A percentile compares a stretch with the other conserved stretches of the same genome.
Evolutionary conservation across 2,888 invertebrate species (phyloP).

Genomic region (Cryptus armator): DNA sequence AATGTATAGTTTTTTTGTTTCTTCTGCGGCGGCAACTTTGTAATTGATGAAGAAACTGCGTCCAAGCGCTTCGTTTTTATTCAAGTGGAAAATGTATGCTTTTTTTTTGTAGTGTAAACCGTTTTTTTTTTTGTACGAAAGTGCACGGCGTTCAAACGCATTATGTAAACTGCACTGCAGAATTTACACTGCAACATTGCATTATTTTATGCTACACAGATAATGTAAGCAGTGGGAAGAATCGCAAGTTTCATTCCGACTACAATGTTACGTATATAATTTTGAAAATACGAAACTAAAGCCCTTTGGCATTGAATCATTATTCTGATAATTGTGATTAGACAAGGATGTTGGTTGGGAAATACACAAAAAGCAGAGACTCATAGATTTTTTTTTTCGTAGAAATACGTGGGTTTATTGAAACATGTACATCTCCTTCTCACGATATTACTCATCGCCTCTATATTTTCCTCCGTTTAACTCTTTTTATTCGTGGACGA

Average conservation of each 20-base stretch:
- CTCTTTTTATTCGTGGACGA: conserved; percentile 63
- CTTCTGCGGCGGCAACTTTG: too few relatives aligned
- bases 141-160: too few relatives aligned
- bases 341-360: conserved; percentile 44
- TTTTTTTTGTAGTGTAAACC: not conserved
- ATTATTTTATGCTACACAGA: too few relatives aligned
- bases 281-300: not conserved
- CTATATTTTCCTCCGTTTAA: conserved; percentile 65
- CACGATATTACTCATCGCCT: conserved; percentile 74
- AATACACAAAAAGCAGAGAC: conserved; percentile 2
- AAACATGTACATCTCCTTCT: conserved; percentile 82
- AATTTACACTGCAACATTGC: too few relatives aligned
- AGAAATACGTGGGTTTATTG: conserved; percentile 84
- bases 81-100: conserved; percentile 6
- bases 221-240: too few relatives aligned
- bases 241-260: too few relatives aligned
- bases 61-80: not conserved
- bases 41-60: too few relatives aligned
- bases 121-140: not conserved
- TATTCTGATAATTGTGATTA: not conserved
- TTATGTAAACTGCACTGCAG: too few relatives aligned
- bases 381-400: conserved; percentile 74
- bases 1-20: too few relatives aligned
- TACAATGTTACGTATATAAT: not conserved
- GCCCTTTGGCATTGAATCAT: not conserved